Conservation (phyloP, 1,140 invertebrate genomes). For the Brachystomella parvula region DNA sequence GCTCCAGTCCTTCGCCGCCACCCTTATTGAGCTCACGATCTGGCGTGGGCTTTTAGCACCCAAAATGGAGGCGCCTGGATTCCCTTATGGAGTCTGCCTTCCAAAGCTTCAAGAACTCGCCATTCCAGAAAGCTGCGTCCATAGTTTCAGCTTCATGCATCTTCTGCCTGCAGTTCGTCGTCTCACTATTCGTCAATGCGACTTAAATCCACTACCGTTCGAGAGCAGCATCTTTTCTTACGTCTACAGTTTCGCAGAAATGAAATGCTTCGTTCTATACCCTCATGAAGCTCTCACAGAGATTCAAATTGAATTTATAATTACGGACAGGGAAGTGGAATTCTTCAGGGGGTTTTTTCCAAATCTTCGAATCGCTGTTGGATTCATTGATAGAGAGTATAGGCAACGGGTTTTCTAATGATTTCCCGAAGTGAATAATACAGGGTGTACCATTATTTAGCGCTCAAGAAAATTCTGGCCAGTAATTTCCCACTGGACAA, state of each 20-base stretch:
- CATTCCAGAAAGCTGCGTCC: not conserved
- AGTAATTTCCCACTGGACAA: too few species aligned
- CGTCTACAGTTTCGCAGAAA: not conserved
- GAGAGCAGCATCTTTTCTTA: not conserved
- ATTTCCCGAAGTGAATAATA: too few species aligned
- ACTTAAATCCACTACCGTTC: not conserved
- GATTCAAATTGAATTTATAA: not conserved
- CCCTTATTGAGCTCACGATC: not conserved
- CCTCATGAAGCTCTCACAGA: not conserved
- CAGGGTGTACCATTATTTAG: too few species aligned
- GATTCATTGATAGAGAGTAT: not conserved
- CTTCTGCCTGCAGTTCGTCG: not conserved
- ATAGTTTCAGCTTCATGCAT: not conserved
- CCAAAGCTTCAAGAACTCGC: not conserved
- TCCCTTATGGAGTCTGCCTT: not conserved
- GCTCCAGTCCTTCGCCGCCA: not conserved
- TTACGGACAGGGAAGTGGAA: not conserved
- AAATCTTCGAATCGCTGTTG: not conserved
- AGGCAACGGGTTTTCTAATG: not conserved
- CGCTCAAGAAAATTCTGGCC: too few species aligned
- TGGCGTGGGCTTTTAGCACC: not conserved
- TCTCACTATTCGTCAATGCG: not conserved
- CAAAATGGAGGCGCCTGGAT: not conserved
- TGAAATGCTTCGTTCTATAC: not conserved
- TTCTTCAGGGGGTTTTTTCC: not conserved